Conservation (phyloP, 2,113 vertebrate species). For the Lota lota region DNA sequence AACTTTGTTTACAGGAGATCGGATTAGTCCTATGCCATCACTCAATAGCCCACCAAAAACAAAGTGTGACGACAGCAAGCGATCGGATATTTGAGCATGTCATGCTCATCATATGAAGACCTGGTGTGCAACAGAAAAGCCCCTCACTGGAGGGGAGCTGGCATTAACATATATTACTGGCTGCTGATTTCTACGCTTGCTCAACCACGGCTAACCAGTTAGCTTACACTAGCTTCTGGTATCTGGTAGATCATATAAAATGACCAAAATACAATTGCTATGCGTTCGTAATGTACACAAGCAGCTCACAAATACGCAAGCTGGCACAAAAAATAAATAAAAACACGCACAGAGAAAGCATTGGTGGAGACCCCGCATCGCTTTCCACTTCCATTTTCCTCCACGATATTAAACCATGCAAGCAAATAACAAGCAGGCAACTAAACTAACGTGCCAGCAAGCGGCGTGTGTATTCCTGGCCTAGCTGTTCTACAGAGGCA, state of each 20-base stretch:
- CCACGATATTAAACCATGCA: constrained; percentile 34
- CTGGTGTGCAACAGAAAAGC: not conserved
- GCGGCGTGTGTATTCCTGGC: constrained; percentile 27
- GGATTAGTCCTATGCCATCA: not conserved
- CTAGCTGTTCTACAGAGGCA: constrained; percentile 4
- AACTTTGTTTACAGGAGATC: constrained; percentile 54
- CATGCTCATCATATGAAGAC: not conserved
- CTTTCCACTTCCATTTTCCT: constrained; percentile 33
- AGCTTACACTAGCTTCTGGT: constrained; percentile 40
- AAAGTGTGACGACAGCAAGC: not conserved
- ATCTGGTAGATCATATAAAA: constrained; percentile 33
- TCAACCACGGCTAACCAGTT: constrained; percentile 49
- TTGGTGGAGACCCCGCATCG: not conserved
- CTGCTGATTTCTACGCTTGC: constrained; percentile 32
- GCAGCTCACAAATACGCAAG: not conserved
- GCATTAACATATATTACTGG: too few species aligned
- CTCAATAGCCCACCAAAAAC: not conserved
- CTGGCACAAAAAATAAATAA: not conserved
- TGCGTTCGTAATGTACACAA: not conserved
- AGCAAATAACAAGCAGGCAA: constrained; percentile 38
- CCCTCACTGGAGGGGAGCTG: too few species aligned
- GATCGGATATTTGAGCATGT: not conserved
- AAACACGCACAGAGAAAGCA: not conserved
- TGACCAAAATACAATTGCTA: constrained; percentile 23
- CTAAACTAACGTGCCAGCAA: constrained; percentile 49